phyloP scores from a whole-genome alignment of 1,140 invertebrate species.

The Chlorops oryzae region DNA sequence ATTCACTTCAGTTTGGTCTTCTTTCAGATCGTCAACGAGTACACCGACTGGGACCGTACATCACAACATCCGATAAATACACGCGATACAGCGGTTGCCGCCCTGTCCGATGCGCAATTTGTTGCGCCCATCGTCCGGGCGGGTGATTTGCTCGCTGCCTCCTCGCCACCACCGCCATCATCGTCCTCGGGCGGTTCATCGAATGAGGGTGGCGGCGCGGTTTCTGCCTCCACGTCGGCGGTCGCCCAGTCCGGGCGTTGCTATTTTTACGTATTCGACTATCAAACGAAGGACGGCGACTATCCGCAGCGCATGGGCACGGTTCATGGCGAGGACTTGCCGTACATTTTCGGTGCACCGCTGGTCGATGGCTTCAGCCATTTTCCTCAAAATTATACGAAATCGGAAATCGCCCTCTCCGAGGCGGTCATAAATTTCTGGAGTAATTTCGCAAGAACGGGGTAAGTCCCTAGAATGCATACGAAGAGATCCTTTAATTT shows the following conservation, averaged over 20 bases:
- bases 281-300: conserved; percentile 86
- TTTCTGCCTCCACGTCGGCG: conserved; percentile 37
- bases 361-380: conserved; percentile 72
- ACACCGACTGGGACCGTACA: conserved; percentile 93
- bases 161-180: conserved; percentile 48
- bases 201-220: conserved; percentile 15
- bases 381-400: conserved; percentile 85
- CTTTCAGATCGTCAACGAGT: conserved; percentile 79
- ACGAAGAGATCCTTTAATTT: too few relatives aligned
- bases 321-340: conserved; percentile 87
- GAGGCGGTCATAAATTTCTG: conserved; percentile 92
- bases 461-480: conserved; percentile 78
- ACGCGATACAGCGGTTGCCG: conserved; percentile 84
- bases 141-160: conserved; percentile 65
- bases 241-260: conserved; percentile 57
- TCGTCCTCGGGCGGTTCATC: conserved; percentile 25
- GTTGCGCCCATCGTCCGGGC: conserved; percentile 79
- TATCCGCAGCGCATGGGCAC: conserved; percentile 83
- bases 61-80: conserved; percentile 87
- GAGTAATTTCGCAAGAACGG: conserved; percentile 94
- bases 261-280: conserved; percentile 90
- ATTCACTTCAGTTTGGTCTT: too few relatives aligned
- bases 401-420: conserved; percentile 78
- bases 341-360: conserved; percentile 80
- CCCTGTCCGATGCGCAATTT: conserved; percentile 87